Conservation (phyloP, 2,113 vertebrate species). For the Heterotilapia buettikoferi region DNA sequence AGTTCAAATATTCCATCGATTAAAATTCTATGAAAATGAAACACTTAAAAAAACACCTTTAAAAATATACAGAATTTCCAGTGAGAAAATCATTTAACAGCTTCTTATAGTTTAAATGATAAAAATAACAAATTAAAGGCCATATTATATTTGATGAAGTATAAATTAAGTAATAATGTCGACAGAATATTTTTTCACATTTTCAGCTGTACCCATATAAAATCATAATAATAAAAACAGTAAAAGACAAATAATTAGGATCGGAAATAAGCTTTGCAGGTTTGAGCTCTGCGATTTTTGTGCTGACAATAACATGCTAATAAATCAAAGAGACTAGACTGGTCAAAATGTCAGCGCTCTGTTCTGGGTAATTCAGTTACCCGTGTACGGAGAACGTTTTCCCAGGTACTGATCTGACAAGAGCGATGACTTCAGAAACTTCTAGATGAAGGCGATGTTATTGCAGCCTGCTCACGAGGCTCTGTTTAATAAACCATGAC, state of each 20-base stretch:
- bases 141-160: not conserved
- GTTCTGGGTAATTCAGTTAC: not conserved
- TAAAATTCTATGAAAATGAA: not conserved
- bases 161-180: not conserved
- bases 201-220: not conserved
- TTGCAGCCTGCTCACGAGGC: not conserved
- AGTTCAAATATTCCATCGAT: not conserved
- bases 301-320: not conserved
- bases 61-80: not conserved
- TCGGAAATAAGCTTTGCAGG: not conserved
- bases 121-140: not conserved
- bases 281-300: not conserved
- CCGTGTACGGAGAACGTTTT: not conserved
- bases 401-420: not conserved
- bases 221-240: not conserved
- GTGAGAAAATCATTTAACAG: not conserved
- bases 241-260: not conserved
- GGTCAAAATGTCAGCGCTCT: not conserved
- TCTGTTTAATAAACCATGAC: not conserved
- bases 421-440: not conserved
- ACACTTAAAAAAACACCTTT: not conserved
- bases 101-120: not conserved
- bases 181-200: not conserved
- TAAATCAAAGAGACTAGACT: not conserved
- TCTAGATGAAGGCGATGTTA: not conserved